These are phyloP conservation scores for Agriopis leucophaearia DNA, from an alignment of 2,888 invertebrate species.

Conservation along the genomic window DNA sequence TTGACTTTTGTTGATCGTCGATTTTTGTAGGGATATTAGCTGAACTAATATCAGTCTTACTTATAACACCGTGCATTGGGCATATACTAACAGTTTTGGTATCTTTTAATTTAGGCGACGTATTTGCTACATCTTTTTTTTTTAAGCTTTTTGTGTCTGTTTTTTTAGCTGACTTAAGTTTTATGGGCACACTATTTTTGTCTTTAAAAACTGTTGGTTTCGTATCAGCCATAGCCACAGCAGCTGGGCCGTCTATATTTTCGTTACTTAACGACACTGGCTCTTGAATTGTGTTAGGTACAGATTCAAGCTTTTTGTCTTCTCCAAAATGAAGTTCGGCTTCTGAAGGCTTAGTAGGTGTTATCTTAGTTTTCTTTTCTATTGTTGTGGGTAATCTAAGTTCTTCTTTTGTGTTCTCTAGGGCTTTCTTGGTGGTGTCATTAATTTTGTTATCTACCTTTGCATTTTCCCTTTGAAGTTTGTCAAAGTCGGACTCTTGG, in stretches of 20 bases:
- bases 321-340: background rate
- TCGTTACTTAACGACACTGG: background rate
- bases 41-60: conserved; percentile 25
- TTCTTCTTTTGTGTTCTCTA: background rate
- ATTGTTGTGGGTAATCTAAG: background rate
- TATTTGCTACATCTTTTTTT: conserved; percentile 9
- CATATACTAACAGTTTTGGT: conserved; percentile 31
- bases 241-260: background rate
- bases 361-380: background rate
- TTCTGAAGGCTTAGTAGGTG: background rate
- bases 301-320: background rate
- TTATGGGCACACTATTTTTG: conserved; percentile 22
- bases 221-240: background rate
- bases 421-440: background rate
- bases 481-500: background rate
- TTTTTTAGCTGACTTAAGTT: conserved; percentile 25
- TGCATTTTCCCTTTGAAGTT: background rate
- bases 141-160: conserved; percentile 5
- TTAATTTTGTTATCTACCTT: background rate
- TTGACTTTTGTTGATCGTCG: background rate
- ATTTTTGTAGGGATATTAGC: conserved; percentile 1
- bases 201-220: conserved; percentile 16
- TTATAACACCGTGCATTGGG: conserved; percentile 26
- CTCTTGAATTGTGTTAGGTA: background rate
- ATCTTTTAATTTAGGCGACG: conserved; percentile 14